A percentile compares a stretch with the other conserved stretches of the same genome.
Evolutionary conservation across 2,113 vertebrate genomes (phyloP).

Genomic region (Pedetes capensis): DNA sequence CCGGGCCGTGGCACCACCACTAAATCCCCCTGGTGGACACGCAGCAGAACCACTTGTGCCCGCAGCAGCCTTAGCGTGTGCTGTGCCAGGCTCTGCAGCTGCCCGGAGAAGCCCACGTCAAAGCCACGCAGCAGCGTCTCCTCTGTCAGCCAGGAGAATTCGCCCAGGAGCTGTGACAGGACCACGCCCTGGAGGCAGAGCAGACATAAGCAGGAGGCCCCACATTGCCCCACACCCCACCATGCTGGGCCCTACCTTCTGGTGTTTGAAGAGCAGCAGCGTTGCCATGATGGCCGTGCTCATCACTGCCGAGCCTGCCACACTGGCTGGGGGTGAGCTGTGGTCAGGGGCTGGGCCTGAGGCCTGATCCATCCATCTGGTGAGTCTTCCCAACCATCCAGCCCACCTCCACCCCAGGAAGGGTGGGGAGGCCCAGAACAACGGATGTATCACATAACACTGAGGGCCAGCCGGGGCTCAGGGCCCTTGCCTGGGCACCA

Average conservation of each 20-base stretch:
- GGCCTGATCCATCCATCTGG: background rate
- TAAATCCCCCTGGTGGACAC: conserved; percentile 64
- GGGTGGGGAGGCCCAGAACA: background rate
- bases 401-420: background rate
- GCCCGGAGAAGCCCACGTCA: conserved; percentile 90
- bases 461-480: background rate
- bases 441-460: background rate
- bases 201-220: background rate
- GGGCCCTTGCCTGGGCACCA: no score
- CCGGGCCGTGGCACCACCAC: conserved; percentile 76
- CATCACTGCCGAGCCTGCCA: conserved; percentile 87
- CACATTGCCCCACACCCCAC: background rate
- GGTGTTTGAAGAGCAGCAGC: conserved; percentile 88
- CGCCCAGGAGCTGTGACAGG: conserved; percentile 85
- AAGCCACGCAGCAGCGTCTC: conserved; percentile 89
- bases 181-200: conserved; percentile 83
- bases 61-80: conserved; percentile 85
- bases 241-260: conserved; percentile 78
- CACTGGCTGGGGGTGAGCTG: conserved; percentile 78
- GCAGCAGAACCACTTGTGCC: conserved; percentile 80
- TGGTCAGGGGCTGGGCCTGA: background rate
- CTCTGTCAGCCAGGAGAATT: conserved; percentile 89
- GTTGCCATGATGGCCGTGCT: conserved; percentile 87
- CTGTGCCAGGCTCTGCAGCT: conserved; percentile 81
- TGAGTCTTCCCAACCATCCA: background rate